These are phyloP conservation scores for Psittacula echo DNA, from an alignment of 2,797 vertebrate species.

Conservation along the genomic window DNA sequence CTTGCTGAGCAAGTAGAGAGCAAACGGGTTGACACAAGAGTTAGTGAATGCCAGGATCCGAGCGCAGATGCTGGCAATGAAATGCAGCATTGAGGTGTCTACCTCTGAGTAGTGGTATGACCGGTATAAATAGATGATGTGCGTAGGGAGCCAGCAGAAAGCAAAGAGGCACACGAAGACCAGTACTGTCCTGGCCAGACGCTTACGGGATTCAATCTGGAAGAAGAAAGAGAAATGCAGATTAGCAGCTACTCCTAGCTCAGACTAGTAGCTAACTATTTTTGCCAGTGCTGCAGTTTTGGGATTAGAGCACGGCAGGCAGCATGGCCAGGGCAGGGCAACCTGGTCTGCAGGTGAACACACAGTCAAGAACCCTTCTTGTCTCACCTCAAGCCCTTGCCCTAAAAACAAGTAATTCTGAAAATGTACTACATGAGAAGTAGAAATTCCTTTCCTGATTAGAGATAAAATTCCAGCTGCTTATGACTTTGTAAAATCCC, in stretches of 20 bases:
- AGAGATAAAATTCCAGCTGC: background rate
- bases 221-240: background rate
- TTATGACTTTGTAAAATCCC: background rate
- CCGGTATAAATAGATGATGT: slow-evolving; percentile 93
- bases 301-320: fast-evolving
- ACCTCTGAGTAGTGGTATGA: slow-evolving; percentile 94
- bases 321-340: fast-evolving
- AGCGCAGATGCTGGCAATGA: slow-evolving; percentile 87
- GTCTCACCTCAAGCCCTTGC: background rate
- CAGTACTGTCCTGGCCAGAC: slow-evolving; percentile 92
- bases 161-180: slow-evolving; percentile 96
- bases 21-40: slow-evolving; percentile 95
- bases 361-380: background rate
- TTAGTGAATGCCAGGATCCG: slow-evolving; percentile 94
- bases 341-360: background rate
- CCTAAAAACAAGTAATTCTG: background rate
- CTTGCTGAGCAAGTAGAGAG: slow-evolving; percentile 94
- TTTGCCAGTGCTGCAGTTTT: background rate
- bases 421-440: background rate
- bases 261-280: background rate
- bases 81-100: slow-evolving; percentile 91
- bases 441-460: background rate
- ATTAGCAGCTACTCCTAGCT: background rate
- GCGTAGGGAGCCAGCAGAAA: slow-evolving; percentile 95
- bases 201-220: slow-evolving; percentile 93